A percentile compares a stretch with the other conserved stretches of the same genome.
These are phyloP conservation scores for Machimus rusticus DNA, from an alignment of 2,888 invertebrate genomes.

Conservation along the genomic window DNA sequence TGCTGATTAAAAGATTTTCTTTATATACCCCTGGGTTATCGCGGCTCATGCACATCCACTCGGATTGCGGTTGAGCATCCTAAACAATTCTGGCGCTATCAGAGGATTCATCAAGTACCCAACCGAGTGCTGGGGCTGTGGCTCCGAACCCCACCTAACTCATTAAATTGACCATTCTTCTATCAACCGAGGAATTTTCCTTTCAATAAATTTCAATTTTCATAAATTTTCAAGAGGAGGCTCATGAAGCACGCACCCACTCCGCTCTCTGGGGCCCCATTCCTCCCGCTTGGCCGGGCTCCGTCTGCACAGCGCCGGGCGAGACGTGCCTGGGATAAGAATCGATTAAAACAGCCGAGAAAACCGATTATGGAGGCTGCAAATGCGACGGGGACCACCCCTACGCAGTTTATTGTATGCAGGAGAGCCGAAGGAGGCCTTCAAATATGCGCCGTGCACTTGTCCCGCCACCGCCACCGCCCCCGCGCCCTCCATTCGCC, in stretches of 20 bases:
- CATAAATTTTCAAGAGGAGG: slow-evolving; percentile 37
- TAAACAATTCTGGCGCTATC: not conserved
- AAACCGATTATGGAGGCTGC: slow-evolving; percentile 27
- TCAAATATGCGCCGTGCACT: not conserved
- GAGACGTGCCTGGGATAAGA: slow-evolving; percentile 28
- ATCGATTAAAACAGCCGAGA: slow-evolving; percentile 35
- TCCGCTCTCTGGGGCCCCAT: not conserved
- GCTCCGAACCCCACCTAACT: not conserved
- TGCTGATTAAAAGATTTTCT: not conserved
- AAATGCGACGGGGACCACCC: slow-evolving; percentile 29
- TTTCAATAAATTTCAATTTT: slow-evolving; percentile 39
- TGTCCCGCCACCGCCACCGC: not conserved
- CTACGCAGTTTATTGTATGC: slow-evolving; percentile 29
- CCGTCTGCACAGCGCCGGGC: not conserved
- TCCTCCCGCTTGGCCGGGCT: not conserved
- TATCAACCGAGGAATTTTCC: slow-evolving; percentile 20
- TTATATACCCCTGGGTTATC: not conserved
- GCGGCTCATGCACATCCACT: not conserved
- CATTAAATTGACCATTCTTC: slow-evolving; percentile 16
- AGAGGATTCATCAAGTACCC: not conserved
- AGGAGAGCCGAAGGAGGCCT: not conserved
- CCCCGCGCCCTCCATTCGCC: not conserved
- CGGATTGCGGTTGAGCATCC: not conserved
- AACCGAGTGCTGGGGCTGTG: not conserved
- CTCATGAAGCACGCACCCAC: slow-evolving; percentile 13